phyloP scores from a whole-genome alignment of 2,888 invertebrate species.

The Cephalotes varians region DNA sequence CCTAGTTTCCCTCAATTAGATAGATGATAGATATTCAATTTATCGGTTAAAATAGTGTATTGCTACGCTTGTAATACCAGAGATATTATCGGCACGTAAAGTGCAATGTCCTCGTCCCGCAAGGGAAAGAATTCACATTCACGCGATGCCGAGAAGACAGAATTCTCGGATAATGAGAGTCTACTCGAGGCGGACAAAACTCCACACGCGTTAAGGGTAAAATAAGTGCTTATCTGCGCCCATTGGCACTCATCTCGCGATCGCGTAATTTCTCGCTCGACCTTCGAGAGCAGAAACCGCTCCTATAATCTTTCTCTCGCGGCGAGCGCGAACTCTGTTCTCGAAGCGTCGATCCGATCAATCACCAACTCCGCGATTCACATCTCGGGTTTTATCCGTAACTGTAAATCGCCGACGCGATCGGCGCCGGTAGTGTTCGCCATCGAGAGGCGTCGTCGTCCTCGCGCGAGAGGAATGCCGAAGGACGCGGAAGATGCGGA shows the following conservation, averaged over 20 bases:
- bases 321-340: background rate
- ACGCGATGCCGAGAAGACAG: conserved; percentile 27
- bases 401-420: conserved; percentile 11
- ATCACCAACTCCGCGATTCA: background rate
- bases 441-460: conserved; percentile 32
- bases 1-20: background rate
- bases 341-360: background rate
- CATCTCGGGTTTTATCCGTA: conserved; percentile 13
- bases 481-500: conserved; percentile 51
- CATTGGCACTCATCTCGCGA: conserved; percentile 24
- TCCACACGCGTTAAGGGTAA: background rate
- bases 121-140: conserved; percentile 16
- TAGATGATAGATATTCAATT: conserved; percentile 18
- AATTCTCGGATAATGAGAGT: conserved; percentile 30
- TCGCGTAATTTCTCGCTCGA: conserved; percentile 47
- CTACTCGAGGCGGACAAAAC: conserved; percentile 5
- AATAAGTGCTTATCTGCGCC: conserved; percentile 27
- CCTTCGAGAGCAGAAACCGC: conserved; percentile 25
- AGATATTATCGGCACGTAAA: conserved; percentile 29
- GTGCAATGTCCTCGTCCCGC: background rate
- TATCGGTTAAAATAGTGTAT: background rate
- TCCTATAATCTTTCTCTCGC: conserved; percentile 13
- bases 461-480: conserved; percentile 45
- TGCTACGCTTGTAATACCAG: background rate
- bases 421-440: background rate